Conservation (phyloP, 2,888 invertebrate genomes). For the Tubiluchus corallicola region DNA sequence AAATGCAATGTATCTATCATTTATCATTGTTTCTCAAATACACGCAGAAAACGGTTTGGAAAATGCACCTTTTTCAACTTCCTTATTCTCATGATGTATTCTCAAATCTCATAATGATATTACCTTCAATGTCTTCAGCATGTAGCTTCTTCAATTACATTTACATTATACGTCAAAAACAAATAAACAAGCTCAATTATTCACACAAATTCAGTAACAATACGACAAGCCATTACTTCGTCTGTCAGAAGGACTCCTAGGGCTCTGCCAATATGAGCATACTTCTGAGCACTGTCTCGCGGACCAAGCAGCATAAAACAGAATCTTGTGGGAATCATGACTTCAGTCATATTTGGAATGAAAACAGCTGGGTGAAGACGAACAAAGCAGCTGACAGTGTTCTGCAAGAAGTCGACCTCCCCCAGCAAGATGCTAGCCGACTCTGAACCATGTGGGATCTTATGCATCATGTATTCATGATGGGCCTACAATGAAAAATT, state of each 20-base stretch:
- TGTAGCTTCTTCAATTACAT: too few species aligned
- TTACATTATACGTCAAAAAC: too few species aligned
- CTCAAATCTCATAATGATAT: too few species aligned
- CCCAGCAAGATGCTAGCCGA: conserved; percentile 94
- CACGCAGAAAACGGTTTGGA: too few species aligned
- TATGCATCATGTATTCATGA: conserved; percentile 32
- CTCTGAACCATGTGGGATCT: conserved; percentile 89
- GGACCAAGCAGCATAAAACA: neutral
- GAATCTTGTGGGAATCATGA: neutral
- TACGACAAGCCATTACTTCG: too few species aligned
- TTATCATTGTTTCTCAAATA: too few species aligned
- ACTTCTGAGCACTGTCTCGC: neutral
- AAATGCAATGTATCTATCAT: too few species aligned
- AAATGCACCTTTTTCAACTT: too few species aligned
- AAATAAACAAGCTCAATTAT: too few species aligned
- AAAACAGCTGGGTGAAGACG: conserved; percentile 61
- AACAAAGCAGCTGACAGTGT: conserved; percentile 78
- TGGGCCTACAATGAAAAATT: neutral
- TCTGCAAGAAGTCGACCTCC: conserved; percentile 84
- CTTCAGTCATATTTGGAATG: neutral
- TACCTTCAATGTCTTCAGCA: too few species aligned
- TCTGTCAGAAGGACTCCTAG: neutral
- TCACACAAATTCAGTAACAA: too few species aligned
- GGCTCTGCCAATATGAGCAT: neutral
- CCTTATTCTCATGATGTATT: too few species aligned